Conservation (phyloP, 1,140 invertebrate genomes). For the Trichomalopsis sarcophagae region DNA sequence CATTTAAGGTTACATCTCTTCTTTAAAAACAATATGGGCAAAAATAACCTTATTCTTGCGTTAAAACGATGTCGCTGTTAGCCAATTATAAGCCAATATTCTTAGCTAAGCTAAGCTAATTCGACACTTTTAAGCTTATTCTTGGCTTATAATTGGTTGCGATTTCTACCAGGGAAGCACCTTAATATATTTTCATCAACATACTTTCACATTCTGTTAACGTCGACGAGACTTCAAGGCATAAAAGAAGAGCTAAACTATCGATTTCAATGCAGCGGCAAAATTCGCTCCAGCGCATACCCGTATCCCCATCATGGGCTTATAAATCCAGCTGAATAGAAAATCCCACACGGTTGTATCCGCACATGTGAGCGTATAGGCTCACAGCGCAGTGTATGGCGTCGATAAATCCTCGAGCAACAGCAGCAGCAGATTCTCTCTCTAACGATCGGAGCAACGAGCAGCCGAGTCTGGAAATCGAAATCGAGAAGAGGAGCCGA, state of each 20-base stretch:
- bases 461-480: not conserved
- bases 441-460: not conserved
- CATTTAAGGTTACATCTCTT: too few species aligned
- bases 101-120: too few species aligned
- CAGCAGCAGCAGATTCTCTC: not conserved
- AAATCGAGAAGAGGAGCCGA: not conserved
- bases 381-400: too few species aligned
- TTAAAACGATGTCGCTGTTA: too few species aligned
- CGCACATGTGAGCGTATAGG: too few species aligned
- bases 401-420: not conserved
- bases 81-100: too few species aligned
- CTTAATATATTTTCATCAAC: not conserved
- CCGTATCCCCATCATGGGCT: not conserved
- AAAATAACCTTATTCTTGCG: too few species aligned
- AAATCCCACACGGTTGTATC: not conserved
- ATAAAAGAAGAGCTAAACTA: not conserved
- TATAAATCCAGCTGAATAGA: not conserved
- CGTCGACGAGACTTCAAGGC: not conserved
- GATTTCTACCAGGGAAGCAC: too few species aligned
- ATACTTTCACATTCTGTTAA: slow-evolving; percentile 18
- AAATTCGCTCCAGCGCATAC: not conserved
- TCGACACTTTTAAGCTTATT: too few species aligned
- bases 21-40: too few species aligned
- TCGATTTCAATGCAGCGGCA: not conserved
- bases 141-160: too few species aligned